Conservation (phyloP, 1,140 invertebrate genomes). For the Oryzaephilus surinamensis region DNA sequence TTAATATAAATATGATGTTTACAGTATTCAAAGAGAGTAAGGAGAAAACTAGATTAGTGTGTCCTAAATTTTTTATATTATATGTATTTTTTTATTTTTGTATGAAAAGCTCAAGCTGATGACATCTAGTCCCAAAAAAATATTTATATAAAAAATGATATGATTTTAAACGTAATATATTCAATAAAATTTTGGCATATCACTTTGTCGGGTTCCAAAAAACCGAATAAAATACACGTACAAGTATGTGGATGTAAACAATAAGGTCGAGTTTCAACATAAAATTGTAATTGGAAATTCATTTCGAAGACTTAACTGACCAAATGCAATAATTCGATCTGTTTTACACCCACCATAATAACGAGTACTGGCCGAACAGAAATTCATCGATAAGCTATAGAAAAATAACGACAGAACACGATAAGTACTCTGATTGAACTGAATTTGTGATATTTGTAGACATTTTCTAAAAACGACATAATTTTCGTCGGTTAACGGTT, state of each 20-base stretch:
- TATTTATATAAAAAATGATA: conserved; percentile 11
- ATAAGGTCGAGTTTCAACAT: conserved; percentile 15
- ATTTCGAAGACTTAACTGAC: too few species aligned
- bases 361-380: too few species aligned
- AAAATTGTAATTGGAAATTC: conserved; percentile 1
- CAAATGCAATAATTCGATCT: conserved; percentile 16
- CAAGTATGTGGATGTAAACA: conserved; percentile 7
- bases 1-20: conserved; percentile 36
- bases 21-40: conserved; percentile 37
- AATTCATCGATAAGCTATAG: too few species aligned
- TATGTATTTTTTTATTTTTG: conserved; percentile 40
- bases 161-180: conserved; percentile 12
- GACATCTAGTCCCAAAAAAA: conserved; percentile 36
- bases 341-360: conserved; percentile 11
- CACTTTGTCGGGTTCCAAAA: conserved; percentile 24
- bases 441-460: conserved; percentile 14
- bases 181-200: conserved; percentile 32
- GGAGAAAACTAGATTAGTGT: too few species aligned
- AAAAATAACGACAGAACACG: too few species aligned
- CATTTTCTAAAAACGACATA: not conserved
- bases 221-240: conserved; percentile 5
- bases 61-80: conserved; percentile 39
- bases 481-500: not conserved
- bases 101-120: conserved; percentile 38
- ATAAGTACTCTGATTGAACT: conserved; percentile 4